Evolutionary conservation across 2,113 vertebrate species (phyloP), one percentile per base, ranked within the genome.

Genomic region (Rhadina sibilatrix): DNA sequence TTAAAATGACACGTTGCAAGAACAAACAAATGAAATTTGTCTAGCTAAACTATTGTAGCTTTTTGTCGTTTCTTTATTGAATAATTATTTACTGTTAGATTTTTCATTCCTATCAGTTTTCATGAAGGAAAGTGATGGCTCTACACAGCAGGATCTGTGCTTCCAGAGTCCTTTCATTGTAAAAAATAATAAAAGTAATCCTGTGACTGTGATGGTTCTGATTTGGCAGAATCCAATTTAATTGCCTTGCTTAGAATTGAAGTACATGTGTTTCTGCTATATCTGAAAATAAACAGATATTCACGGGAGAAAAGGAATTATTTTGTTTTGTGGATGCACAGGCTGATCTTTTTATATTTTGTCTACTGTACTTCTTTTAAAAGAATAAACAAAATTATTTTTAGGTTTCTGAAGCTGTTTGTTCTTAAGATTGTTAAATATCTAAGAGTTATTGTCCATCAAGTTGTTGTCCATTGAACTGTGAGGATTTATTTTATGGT

Each of bases 131-230:
- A 89, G 27, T 94, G 93, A 95, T 95, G 94, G 70, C 83, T 96
- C 72, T 95, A 65, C 97, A 96, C 97, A 98, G 97, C 97, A 96
- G 97, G 97, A 97, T 96, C 97, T 97, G 97, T 98, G 96, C 87
- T 95, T 61, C 76, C 53, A 91, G 78, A 76, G 66, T 60, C 74
- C 24, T 74, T 28, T 76, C 20, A 35, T 2, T n/a, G 38, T 53
- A 37, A 76, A 92, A 59, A 35, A 61, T 44, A 42, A 52, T 30
- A 44, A 53, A 65, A 92, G 75, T 77, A 93, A 95, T 92, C 37
- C 42, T 6, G 0, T 91, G 91, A 94, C 89, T 94, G 80, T 94
- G 94, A 95, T 97, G 54, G 89, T 93, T 69, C 38, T 78, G 64
- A 53, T 87, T 69, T 61, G 78, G 60, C 47, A 94, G 64, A 96